Evolutionary conservation across 1,140 invertebrate species (phyloP).

Genomic region (Callitettix versicolor): DNA sequence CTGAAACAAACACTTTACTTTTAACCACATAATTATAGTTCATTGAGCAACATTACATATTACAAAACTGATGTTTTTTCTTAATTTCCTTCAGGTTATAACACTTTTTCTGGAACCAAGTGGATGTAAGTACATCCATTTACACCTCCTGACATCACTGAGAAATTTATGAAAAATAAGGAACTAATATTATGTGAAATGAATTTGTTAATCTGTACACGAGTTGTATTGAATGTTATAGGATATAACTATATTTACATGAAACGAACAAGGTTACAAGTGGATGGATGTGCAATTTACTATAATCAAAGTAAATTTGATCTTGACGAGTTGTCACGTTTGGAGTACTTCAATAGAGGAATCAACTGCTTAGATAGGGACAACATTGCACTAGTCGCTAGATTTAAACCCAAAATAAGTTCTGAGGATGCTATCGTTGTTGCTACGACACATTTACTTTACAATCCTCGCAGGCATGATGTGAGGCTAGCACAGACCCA

Average conservation of each 20-base stretch:
- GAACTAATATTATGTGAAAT: too few relatives aligned
- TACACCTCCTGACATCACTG: too few relatives aligned
- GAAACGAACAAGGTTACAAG: constrained; percentile 38
- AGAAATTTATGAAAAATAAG: too few relatives aligned
- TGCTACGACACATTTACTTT: constrained; percentile 90
- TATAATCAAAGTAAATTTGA: constrained; percentile 53
- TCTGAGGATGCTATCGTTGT: constrained; percentile 51
- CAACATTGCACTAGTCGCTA: constrained; percentile 79
- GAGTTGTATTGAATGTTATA: constrained; percentile 23
- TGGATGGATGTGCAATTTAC: constrained; percentile 78
- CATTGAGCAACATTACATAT: too few relatives aligned
- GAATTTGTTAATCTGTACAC: too few relatives aligned
- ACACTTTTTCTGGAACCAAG: too few relatives aligned
- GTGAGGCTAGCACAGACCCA: constrained; percentile 77
- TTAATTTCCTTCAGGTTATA: too few relatives aligned
- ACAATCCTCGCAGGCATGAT: constrained; percentile 79
- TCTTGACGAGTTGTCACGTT: constrained; percentile 43
- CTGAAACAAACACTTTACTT: too few relatives aligned
- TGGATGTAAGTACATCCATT: too few relatives aligned
- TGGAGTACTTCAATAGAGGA: constrained; percentile 44
- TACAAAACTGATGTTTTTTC: too few relatives aligned
- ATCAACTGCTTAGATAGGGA: constrained; percentile 59
- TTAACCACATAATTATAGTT: too few relatives aligned
- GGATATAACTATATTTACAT: constrained; percentile 36
- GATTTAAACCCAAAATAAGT: constrained; percentile 41